Base-by-base conservation (phyloP, 2,888 invertebrate species). In the Gibbula magus region DNA sequence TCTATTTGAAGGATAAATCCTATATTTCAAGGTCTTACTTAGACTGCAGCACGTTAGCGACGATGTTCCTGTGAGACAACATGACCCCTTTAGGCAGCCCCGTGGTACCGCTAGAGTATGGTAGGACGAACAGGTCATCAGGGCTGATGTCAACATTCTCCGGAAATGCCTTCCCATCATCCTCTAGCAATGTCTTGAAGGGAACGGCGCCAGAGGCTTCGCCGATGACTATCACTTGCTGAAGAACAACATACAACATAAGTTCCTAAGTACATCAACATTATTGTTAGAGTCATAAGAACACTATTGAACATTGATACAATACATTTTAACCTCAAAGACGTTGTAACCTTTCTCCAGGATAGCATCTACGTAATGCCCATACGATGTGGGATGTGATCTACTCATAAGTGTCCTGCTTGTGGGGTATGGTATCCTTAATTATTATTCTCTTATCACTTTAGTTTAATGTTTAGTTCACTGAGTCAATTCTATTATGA, bases 71-170 rank as follows among this genome's bases (percentile, higher is more conserved):
- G 82, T 92, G 91, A 35, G 89, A 89, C 35, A 92, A 83, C 91
- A 91, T 90, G 52, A 92, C 92, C 0, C 91, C 92, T 83, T 92
- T 92, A 13, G 92, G 91, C 18, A 96, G 89, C 0, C 97, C 97
- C 0, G 97, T 97, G 0, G 97, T 97, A 0, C 96, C 96, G 91
- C 96, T 97, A 0, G 97, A 97, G 92, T 96, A 97, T 0, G 96
- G 96, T 88, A 97, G 93, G 53, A 96, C 92, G 0, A 95, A 94
- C 16, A 95, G 91, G 84, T 96, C 96, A n/a, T 95, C 94, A 29
- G 78, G 79, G 73, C 90, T 80, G 75, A 90, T 84, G 78, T 87
- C 85, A 20, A 88, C 78, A 77, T 88, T 87, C 54, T 88, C 87
- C 10, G 89, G 89, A 80, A 90, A 91, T 20, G 83, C 84, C 18